Conservation (phyloP, 2,888 invertebrate genomes). For the Ferrisia virgata region DNA sequence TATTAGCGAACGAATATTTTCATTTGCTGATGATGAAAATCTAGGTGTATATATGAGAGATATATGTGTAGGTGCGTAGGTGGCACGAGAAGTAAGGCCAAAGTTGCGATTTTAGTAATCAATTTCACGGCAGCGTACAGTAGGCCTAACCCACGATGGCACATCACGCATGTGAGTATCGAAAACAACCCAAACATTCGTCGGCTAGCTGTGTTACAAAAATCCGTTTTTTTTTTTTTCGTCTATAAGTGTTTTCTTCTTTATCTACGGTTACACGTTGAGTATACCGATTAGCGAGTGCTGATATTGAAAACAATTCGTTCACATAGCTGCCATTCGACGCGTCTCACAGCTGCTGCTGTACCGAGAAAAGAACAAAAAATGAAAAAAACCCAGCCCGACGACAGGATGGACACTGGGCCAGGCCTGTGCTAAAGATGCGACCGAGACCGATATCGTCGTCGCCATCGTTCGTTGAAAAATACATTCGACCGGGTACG, state of each 20-base stretch:
- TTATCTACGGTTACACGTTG: too few relatives aligned
- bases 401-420: too few relatives aligned
- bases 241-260: background rate
- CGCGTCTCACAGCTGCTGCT: background rate
- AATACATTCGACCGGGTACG: too few relatives aligned
- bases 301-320: background rate
- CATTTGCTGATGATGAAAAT: background rate
- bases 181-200: background rate
- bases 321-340: background rate
- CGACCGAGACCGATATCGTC: too few relatives aligned
- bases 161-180: background rate
- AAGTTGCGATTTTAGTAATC: background rate
- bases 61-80: too few relatives aligned
- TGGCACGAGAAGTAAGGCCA: background rate
- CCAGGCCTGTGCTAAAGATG: too few relatives aligned
- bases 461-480: too few relatives aligned
- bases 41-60: too few relatives aligned
- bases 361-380: background rate
- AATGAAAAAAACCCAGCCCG: background rate
- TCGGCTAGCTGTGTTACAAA: background rate
- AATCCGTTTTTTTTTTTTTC: slow-evolving; percentile 21
- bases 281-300: background rate
- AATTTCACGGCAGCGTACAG: background rate
- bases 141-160: background rate
- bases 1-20: background rate